These are phyloP conservation scores for Homarus americanus DNA, from an alignment of 1,140 invertebrate genomes.

Conservation along the genomic window DNA sequence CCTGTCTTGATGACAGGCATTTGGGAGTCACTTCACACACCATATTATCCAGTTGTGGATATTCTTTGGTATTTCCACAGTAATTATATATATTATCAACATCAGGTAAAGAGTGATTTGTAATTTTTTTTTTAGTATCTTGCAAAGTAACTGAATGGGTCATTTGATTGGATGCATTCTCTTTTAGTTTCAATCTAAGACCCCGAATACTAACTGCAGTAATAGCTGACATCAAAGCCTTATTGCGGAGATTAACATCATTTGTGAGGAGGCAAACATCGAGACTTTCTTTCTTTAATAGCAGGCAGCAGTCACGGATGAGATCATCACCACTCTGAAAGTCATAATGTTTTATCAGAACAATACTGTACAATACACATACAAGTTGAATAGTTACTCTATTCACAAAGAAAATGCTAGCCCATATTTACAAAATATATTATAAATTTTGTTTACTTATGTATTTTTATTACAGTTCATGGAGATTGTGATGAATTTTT, in stretches of 20 bases:
- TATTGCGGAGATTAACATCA: slow-evolving; percentile 71
- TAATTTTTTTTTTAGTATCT: background rate
- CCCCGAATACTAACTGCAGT: slow-evolving; percentile 23
- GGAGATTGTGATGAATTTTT: too few relatives aligned
- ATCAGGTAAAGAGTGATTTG: background rate
- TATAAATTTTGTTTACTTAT: too few relatives aligned
- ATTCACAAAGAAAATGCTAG: too few relatives aligned
- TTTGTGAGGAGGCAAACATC: slow-evolving; percentile 59
- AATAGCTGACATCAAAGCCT: slow-evolving; percentile 59
- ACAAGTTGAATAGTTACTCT: too few relatives aligned
- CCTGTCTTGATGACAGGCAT: background rate
- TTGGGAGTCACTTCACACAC: background rate
- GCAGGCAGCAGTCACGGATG: slow-evolving; percentile 67
- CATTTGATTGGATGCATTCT: background rate
- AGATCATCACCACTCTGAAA: slow-evolving; percentile 72
- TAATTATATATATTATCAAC: background rate
- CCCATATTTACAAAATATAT: too few relatives aligned
- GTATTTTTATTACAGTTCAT: too few relatives aligned
- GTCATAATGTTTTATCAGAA: too few relatives aligned
- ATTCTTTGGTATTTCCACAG: background rate
- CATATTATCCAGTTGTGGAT: background rate
- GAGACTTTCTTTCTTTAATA: slow-evolving; percentile 40
- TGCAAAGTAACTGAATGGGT: background rate
- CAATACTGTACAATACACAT: too few relatives aligned
- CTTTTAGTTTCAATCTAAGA: slow-evolving; percentile 21